phyloP scores from a whole-genome alignment of 2,797 vertebrate genomes.

The Gymnocypris eckloni region DNA sequence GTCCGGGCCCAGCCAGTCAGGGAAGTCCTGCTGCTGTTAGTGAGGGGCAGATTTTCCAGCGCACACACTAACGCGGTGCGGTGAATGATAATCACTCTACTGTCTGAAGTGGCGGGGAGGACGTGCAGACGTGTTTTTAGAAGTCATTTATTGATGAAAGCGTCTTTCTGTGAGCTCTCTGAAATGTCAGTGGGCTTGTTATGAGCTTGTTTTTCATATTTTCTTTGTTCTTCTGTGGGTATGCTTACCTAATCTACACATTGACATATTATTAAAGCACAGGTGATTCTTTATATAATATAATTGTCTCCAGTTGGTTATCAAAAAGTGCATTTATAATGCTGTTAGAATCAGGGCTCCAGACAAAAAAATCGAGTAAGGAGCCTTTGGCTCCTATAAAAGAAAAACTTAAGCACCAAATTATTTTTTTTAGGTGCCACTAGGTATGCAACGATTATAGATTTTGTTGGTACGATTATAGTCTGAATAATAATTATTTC shows the following conservation, averaged over 20 bases:
- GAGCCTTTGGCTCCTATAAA: no score
- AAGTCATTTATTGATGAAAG: slow-evolving; percentile 39
- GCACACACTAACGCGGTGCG: slow-evolving; percentile 4
- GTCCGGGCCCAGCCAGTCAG: slow-evolving; percentile 73
- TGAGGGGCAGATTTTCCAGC: slow-evolving; percentile 76
- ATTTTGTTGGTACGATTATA: no score
- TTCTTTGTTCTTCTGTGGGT: slow-evolving; percentile 30
- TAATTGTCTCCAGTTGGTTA: not conserved
- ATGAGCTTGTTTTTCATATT: slow-evolving; percentile 21
- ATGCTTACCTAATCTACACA: not conserved
- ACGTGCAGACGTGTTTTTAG: slow-evolving; percentile 30
- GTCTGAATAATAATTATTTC: no score
- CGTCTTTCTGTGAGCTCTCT: not conserved
- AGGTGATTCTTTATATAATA: not conserved
- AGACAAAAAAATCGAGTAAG: no score
- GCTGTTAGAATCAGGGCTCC: not conserved
- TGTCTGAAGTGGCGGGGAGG: slow-evolving; percentile 31
- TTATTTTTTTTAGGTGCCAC: no score
- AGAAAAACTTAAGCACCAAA: no score
- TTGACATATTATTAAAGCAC: not conserved
- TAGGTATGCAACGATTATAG: no score
- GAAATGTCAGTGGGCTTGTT: slow-evolving; percentile 35
- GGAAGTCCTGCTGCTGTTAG: slow-evolving; percentile 70
- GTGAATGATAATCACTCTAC: slow-evolving; percentile 49
- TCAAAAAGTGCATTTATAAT: not conserved